Evolutionary conservation across 2,113 vertebrate species (phyloP).

Genomic region (Actenoides hombroni): DNA sequence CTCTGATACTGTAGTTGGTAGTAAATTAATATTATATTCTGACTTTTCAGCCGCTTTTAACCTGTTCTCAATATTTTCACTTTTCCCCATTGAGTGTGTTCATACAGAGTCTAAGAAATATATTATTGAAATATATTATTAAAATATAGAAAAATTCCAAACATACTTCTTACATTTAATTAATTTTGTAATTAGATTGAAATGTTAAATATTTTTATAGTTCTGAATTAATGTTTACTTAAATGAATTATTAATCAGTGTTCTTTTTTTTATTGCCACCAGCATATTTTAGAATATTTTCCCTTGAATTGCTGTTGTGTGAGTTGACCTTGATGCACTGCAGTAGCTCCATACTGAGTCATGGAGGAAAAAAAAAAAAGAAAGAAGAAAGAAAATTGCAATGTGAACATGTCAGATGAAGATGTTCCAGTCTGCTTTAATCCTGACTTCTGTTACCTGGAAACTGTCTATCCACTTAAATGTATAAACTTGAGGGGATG

Average conservation of each 20-base stretch:
- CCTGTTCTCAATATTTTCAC: background rate
- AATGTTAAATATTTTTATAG: background rate
- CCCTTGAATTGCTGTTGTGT: background rate
- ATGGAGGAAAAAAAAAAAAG: background rate
- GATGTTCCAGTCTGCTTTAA: background rate
- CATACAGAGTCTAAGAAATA: background rate
- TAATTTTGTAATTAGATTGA: background rate
- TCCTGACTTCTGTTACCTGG: background rate
- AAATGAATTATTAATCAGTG: background rate
- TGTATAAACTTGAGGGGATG: background rate
- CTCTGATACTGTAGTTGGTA: background rate
- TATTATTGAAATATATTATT: background rate
- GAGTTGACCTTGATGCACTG: background rate
- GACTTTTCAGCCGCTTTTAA: background rate
- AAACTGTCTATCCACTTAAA: background rate
- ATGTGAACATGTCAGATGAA: background rate
- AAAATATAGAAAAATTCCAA: background rate
- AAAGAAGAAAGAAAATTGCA: background rate
- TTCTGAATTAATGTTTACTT: background rate
- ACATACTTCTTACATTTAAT: background rate
- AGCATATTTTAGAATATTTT: background rate
- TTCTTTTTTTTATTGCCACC: background rate
- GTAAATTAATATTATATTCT: background rate
- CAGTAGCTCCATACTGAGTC: background rate
- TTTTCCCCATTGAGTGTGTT: background rate